Percentiles rank a stretch among this genome's conserved stretches.
Conservation (phyloP, 1,140 invertebrate species). For the Hirudo medicinalis region DNA sequence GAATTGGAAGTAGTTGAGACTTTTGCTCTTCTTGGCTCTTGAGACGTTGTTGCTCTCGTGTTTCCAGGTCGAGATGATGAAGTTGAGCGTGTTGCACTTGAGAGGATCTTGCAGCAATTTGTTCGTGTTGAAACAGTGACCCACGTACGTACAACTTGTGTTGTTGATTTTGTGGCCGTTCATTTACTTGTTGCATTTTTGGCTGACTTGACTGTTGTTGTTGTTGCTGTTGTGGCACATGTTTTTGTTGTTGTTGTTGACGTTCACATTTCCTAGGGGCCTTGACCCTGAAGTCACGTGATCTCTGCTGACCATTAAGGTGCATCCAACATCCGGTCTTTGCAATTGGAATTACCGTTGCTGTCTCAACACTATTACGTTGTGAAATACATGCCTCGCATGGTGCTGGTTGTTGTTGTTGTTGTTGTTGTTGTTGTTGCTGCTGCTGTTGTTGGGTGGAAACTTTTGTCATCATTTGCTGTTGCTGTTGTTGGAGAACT, state of each 20-base stretch:
- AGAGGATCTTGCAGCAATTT: not conserved
- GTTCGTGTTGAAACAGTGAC: not conserved
- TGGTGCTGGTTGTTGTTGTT: not conserved
- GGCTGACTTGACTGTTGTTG: not conserved
- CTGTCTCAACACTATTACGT: no score
- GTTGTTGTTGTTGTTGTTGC: not conserved
- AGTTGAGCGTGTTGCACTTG: not conserved
- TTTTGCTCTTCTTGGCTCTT: not conserved
- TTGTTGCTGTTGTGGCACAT: not conserved
- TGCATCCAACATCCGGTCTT: no score
- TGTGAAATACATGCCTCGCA: no score
- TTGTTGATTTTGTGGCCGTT: not conserved
- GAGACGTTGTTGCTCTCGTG: not conserved
- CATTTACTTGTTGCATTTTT: not conserved
- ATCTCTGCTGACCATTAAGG: no score
- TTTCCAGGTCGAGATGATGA: not conserved
- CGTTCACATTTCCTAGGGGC: not conserved
- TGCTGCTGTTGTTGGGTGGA: constrained; percentile 5
- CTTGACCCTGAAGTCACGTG: no score
- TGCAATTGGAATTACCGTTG: no score
- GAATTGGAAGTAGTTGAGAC: not conserved
- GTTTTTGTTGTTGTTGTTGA: not conserved
- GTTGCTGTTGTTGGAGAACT: not conserved
- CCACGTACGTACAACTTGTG: not conserved
- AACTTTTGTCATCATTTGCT: no score